phyloP scores from a whole-genome alignment of 2,797 vertebrate species.

The Spinibarbus caldwelli region DNA sequence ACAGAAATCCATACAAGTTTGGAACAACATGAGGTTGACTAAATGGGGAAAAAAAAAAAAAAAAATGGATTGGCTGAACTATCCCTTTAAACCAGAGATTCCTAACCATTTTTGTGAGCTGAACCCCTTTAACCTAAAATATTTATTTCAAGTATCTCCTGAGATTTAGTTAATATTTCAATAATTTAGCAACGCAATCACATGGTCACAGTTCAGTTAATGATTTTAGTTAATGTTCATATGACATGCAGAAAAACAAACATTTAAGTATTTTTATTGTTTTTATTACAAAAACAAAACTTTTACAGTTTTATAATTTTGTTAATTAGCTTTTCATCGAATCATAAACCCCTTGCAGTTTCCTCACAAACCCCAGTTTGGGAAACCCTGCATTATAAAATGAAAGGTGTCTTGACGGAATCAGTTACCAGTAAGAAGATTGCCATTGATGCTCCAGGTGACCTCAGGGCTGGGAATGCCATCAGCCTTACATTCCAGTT shows the following conservation, averaged over 20 bases:
- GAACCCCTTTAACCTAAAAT: not conserved
- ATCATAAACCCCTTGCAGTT: not conserved
- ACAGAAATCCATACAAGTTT: not conserved
- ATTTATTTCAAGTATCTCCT: not conserved
- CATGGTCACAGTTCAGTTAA: not conserved
- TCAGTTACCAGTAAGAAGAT: slow-evolving; percentile 74
- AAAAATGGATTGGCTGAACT: not conserved
- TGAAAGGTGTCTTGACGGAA: not conserved
- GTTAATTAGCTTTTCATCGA: not conserved
- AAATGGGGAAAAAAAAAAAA: not conserved
- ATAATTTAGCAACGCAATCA: not conserved
- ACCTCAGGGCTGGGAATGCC: slow-evolving; percentile 85
- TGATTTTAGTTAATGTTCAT: not conserved
- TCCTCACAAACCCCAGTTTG: not conserved
- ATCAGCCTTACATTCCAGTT: slow-evolving; percentile 83
- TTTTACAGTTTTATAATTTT: not conserved
- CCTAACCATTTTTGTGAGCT: not conserved
- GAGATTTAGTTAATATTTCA: not conserved
- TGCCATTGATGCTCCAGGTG: slow-evolving; percentile 87
- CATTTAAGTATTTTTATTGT: not conserved
- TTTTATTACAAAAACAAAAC: not conserved
- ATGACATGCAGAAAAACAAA: not conserved
- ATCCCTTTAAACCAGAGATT: not conserved
- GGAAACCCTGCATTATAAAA: not conserved
- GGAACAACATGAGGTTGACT: not conserved